Percentiles rank a stretch among this genome's conserved stretches.
These are phyloP conservation scores for Gyps fulvus DNA, from an alignment of 2,113 vertebrate species.

Conservation along the genomic window DNA sequence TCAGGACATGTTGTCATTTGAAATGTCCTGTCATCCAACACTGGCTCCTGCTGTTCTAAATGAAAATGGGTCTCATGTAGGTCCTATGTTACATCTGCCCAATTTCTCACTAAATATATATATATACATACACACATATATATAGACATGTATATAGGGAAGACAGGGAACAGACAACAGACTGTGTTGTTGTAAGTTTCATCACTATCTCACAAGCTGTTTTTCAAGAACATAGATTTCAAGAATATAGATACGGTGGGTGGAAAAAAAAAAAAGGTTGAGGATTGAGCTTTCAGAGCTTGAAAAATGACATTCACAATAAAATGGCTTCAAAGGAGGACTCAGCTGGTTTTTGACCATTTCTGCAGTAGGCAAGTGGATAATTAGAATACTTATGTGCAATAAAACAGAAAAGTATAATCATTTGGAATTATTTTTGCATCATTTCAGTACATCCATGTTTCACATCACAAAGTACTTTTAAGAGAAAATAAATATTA, in stretches of 20 bases:
- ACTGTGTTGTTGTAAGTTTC: not conserved
- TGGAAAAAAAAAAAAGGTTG: not conserved
- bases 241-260: not conserved
- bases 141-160: fast-evolving
- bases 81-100: not conserved
- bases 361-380: not conserved
- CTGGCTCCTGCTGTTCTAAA: not conserved
- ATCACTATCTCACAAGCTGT: not conserved
- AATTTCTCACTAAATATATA: not conserved
- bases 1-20: not conserved
- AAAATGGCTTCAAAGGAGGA: not conserved
- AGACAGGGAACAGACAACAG: not conserved
- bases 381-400: not conserved
- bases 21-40: not conserved
- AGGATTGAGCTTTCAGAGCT: not conserved
- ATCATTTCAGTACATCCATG: not conserved
- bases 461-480: not conserved
- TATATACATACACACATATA: fast-evolving
- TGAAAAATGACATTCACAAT: not conserved
- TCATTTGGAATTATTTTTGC: not conserved
- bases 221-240: not conserved
- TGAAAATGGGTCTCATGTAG: not conserved
- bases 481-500: not conserved
- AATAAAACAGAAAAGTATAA: not conserved
- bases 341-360: not conserved